These are phyloP conservation scores for Okapia johnstoni DNA, from an alignment of 2,113 vertebrate species.

Conservation along the genomic window DNA sequence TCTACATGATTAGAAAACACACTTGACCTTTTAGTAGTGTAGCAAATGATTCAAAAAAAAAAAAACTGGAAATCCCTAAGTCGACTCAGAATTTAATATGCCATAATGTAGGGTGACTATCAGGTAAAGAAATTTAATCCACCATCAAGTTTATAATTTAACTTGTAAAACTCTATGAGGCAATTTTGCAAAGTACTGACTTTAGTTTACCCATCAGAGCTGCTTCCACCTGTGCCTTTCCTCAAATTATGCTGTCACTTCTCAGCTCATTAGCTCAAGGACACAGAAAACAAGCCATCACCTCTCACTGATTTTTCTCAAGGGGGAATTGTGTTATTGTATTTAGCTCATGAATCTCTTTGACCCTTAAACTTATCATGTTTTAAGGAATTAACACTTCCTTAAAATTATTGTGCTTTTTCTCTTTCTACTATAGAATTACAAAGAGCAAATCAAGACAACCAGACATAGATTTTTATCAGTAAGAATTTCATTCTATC, in stretches of 20 bases:
- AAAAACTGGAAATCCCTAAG: not conserved
- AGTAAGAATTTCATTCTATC: not conserved
- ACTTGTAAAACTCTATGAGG: not conserved
- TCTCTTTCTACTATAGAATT: not conserved
- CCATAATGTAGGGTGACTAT: not conserved
- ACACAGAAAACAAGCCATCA: slow-evolving; percentile 4
- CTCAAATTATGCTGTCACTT: slow-evolving; percentile 50
- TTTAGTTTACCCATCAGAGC: not conserved
- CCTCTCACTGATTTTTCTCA: slow-evolving; percentile 42
- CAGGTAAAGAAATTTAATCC: not conserved
- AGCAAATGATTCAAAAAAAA: not conserved
- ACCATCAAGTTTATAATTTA: not conserved
- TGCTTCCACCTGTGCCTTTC: slow-evolving; percentile 35
- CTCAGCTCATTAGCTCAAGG: slow-evolving; percentile 51
- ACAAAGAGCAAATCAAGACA: not conserved
- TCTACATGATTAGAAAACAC: not conserved
- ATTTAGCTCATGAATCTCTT: not conserved
- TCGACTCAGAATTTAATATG: not conserved
- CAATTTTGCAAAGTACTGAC: not conserved
- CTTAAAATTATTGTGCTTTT: not conserved
- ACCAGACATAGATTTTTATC: slow-evolving; percentile 4
- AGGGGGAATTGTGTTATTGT: not conserved
- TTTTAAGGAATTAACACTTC: not conserved
- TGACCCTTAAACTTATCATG: not conserved
- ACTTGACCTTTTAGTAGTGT: not conserved